Evolutionary conservation across 2,113 vertebrate species (phyloP).

Genomic region (Cettia cetti): DNA sequence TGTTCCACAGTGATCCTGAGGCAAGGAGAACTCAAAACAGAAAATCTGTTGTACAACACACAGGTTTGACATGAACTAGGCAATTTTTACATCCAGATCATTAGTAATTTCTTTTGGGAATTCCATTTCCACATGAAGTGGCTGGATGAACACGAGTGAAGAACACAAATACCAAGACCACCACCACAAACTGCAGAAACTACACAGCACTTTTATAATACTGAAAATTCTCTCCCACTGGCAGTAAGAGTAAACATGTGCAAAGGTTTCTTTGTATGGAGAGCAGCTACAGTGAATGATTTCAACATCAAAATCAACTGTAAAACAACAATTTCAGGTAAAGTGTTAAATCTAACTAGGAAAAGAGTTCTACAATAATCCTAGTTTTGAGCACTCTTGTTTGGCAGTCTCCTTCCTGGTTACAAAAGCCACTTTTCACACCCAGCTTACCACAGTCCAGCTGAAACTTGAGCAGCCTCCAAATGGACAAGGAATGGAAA

Average conservation of each 20-base stretch:
- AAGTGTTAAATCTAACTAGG: neutral
- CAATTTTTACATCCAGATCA: neutral
- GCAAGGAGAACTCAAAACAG: neutral
- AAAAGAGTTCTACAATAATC: neutral
- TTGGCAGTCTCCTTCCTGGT: neutral
- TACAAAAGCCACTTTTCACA: neutral
- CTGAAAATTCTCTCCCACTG: neutral
- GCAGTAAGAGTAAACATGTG: neutral
- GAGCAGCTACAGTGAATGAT: neutral
- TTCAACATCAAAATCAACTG: neutral
- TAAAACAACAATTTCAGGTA: neutral
- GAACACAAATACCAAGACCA: neutral
- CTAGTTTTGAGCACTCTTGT: neutral
- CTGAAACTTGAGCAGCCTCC: constrained; percentile 44
- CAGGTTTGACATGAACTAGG: neutral
- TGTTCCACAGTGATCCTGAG: neutral
- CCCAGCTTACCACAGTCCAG: neutral
- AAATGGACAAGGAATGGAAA: neutral
- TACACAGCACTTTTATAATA: neutral
- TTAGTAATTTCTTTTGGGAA: neutral
- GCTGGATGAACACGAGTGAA: neutral
- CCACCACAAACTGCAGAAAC: neutral
- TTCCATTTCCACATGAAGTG: neutral
- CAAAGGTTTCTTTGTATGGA: neutral
- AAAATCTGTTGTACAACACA: neutral